A percentile compares a stretch with the other conserved stretches of the same genome.
phyloP scores from a whole-genome alignment of 2,888 invertebrate genomes.

The Crossocerus cetratus region DNA sequence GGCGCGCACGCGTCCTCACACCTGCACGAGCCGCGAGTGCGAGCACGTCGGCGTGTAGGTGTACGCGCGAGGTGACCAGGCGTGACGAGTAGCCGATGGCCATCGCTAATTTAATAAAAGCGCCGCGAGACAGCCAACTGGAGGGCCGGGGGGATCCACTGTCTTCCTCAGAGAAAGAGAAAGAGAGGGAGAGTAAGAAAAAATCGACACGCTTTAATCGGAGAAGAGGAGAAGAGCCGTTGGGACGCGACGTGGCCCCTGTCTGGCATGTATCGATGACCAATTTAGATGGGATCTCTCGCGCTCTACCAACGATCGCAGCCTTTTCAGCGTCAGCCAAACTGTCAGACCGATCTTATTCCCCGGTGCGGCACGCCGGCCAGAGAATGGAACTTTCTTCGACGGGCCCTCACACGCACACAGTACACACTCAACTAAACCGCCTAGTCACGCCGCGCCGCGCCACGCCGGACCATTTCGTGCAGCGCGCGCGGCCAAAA shows the following conservation, averaged over 20 bases:
- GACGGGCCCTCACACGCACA: neutral
- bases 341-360: slow-evolving; percentile 24
- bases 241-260: slow-evolving; percentile 18
- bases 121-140: slow-evolving; percentile 23
- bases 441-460: slow-evolving; percentile 32
- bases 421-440: slow-evolving; percentile 9
- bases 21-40: neutral
- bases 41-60: no score
- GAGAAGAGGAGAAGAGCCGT: slow-evolving; percentile 1
- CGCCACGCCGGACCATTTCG: neutral
- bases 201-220: slow-evolving; percentile 18
- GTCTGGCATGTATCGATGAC: slow-evolving; percentile 53
- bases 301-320: slow-evolving; percentile 6
- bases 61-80: neutral
- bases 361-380: neutral
- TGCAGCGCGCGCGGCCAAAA: neutral
- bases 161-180: neutral
- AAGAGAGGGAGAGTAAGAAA: slow-evolving; percentile 1
- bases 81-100: slow-evolving; percentile 45
- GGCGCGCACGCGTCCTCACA: neutral
- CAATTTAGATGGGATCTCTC: slow-evolving; percentile 50
- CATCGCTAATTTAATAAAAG: slow-evolving; percentile 60
- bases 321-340: slow-evolving; percentile 15
- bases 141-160: neutral
- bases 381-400: neutral